phyloP scores from a whole-genome alignment of 2,797 vertebrate genomes.

The Cryptoprocta ferox region DNA sequence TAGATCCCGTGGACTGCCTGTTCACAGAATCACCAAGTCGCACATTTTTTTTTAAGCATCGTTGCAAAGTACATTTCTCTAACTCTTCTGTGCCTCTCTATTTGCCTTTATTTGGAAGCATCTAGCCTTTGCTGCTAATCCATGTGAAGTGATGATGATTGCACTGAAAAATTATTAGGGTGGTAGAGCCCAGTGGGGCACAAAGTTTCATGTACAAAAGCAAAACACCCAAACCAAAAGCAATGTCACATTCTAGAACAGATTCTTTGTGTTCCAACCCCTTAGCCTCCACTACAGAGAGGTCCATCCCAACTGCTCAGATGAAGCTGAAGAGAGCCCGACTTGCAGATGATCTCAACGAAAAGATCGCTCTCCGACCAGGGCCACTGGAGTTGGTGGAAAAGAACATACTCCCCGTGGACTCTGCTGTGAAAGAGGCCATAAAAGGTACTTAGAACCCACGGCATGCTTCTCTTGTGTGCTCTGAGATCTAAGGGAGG shows the following conservation, averaged over 20 bases:
- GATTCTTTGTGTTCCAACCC: slow-evolving; percentile 75
- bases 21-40: slow-evolving; percentile 44
- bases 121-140: slow-evolving; percentile 63
- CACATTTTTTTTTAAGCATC: slow-evolving; percentile 1
- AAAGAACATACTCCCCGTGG: slow-evolving; percentile 95
- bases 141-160: slow-evolving; percentile 55
- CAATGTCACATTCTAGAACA: slow-evolving; percentile 39
- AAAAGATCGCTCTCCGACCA: slow-evolving; percentile 94
- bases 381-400: slow-evolving; percentile 95
- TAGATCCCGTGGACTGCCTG: not conserved
- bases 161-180: slow-evolving; percentile 60
- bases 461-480: rapidly evolving
- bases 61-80: slow-evolving; percentile 38
- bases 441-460: slow-evolving; percentile 90
- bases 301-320: slow-evolving; percentile 90
- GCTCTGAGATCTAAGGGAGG: not conserved
- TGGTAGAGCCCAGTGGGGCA: not conserved
- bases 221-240: not conserved
- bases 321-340: slow-evolving; percentile 95
- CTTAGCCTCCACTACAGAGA: slow-evolving; percentile 90
- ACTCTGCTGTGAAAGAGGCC: slow-evolving; percentile 91
- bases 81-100: slow-evolving; percentile 1
- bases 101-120: slow-evolving; percentile 78
- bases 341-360: slow-evolving; percentile 93
- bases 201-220: slow-evolving; percentile 51